Percentiles rank a stretch among this genome's conserved stretches.
Conservation (phyloP, 2,113 vertebrate genomes). For the Triplophysa tibetana region DNA sequence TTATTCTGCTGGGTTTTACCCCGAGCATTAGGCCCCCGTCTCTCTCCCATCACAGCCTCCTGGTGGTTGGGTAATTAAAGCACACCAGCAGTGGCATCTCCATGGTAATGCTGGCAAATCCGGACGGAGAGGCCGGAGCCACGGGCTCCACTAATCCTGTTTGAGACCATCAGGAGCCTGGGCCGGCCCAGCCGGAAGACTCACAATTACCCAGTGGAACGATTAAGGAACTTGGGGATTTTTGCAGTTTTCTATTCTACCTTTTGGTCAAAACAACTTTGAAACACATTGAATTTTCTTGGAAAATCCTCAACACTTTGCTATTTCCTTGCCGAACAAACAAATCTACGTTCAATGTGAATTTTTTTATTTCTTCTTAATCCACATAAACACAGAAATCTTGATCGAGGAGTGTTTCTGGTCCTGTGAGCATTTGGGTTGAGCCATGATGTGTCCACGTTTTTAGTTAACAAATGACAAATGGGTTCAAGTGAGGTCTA, state of each 20-base stretch:
- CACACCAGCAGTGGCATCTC: conserved; percentile 68
- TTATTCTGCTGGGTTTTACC: conserved; percentile 64
- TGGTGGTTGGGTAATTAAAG: conserved; percentile 81
- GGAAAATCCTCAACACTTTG: not conserved
- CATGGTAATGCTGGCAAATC: conserved; percentile 72
- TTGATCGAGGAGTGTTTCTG: not conserved
- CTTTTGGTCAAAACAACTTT: conserved; percentile 21
- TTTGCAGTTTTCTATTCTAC: not conserved
- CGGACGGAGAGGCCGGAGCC: conserved; percentile 68
- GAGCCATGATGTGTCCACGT: not conserved
- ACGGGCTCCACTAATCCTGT: conserved; percentile 78
- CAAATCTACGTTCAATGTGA: not conserved
- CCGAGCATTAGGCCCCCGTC: conserved; percentile 37
- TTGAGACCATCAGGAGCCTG: conserved; percentile 69
- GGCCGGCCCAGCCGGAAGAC: conserved; percentile 69
- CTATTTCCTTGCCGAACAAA: not conserved
- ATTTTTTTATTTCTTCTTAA: not conserved
- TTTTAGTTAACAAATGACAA: not conserved
- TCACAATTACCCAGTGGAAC: conserved; percentile 66
- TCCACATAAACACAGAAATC: not conserved
- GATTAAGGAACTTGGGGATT: conserved; percentile 29
- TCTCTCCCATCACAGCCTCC: conserved; percentile 70
- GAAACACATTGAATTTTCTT: not conserved
- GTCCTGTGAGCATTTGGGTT: not conserved
- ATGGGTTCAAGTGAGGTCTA: conserved; percentile 1